Percentiles rank a stretch among this genome's conserved stretches.
Evolutionary conservation across 2,797 vertebrate species (phyloP).

Genomic region (Myoxocephalus aenaeus): DNA sequence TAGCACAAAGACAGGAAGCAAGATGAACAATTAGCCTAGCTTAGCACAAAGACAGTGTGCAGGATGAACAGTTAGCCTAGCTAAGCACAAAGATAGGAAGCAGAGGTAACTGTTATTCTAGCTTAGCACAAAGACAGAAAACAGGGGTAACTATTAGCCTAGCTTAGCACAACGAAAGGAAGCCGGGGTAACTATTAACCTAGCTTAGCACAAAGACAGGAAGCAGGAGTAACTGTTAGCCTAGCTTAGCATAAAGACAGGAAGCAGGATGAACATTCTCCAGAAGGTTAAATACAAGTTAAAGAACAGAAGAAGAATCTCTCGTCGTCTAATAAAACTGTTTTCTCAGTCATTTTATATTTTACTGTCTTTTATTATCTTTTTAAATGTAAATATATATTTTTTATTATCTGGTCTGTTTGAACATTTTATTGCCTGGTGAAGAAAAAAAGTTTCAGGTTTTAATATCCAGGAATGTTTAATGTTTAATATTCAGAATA

Average conservation of each 20-base stretch:
- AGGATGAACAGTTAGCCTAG: no score
- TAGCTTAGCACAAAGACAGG: no score
- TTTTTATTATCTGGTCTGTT: conserved; percentile 43
- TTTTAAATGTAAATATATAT: neutral
- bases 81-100: no score
- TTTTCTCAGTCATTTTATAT: conserved; percentile 1
- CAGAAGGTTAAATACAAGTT: neutral
- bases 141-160: neutral
- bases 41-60: no score
- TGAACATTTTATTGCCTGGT: conserved; percentile 59
- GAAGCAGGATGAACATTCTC: no score
- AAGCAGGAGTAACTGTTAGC: no score
- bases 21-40: no score
- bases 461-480: conserved; percentile 37
- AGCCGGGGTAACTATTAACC: no score
- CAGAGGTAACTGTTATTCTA: no score
- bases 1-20: no score
- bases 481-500: conserved; percentile 32
- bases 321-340: conserved; percentile 4
- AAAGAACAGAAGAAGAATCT: neutral
- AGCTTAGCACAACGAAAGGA: neutral
- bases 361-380: neutral
- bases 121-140: neutral
- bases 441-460: conserved; percentile 23
- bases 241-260: no score